A percentile compares a stretch with the other conserved stretches of the same genome.
phyloP scores from a whole-genome alignment of 2,888 invertebrate genomes.

The Ellobium chinense region DNA sequence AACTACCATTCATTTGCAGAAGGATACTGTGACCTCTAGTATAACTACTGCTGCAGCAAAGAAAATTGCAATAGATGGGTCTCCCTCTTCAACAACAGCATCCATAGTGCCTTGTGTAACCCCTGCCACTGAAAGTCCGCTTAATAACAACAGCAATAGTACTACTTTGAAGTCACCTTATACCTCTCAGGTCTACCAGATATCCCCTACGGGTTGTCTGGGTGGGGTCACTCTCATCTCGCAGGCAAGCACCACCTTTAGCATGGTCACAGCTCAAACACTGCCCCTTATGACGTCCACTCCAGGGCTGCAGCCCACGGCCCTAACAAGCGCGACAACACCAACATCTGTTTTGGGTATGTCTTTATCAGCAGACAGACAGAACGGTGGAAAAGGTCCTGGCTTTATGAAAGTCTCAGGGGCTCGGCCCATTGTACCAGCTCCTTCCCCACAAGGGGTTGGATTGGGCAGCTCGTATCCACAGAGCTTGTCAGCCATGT shows the following conservation, averaged over 20 bases:
- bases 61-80: conserved; percentile 35
- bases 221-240: conserved; percentile 50
- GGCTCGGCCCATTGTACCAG: conserved; percentile 75
- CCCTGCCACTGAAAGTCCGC: conserved; percentile 1
- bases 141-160: background rate
- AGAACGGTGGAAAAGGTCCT: background rate
- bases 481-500: conserved; percentile 61
- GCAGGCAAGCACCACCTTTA: conserved; percentile 19
- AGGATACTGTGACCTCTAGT: background rate
- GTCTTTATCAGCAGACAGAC: conserved; percentile 28
- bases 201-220: conserved; percentile 58
- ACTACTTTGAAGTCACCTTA: conserved; percentile 37
- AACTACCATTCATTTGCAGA: conserved; percentile 7
- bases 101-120: conserved; percentile 22
- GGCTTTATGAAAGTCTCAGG: conserved; percentile 38
- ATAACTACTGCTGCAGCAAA: conserved; percentile 9
- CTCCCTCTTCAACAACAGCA: background rate
- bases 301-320: background rate
- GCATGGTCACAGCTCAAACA: conserved; percentile 35
- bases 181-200: conserved; percentile 54
- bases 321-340: background rate
- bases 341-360: conserved; percentile 21
- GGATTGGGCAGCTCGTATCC: conserved; percentile 63
- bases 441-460: conserved; percentile 68
- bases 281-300: conserved; percentile 24